Evolutionary conservation across 2,113 vertebrate genomes (phyloP).

Genomic region (Lipotes vexillifer): DNA sequence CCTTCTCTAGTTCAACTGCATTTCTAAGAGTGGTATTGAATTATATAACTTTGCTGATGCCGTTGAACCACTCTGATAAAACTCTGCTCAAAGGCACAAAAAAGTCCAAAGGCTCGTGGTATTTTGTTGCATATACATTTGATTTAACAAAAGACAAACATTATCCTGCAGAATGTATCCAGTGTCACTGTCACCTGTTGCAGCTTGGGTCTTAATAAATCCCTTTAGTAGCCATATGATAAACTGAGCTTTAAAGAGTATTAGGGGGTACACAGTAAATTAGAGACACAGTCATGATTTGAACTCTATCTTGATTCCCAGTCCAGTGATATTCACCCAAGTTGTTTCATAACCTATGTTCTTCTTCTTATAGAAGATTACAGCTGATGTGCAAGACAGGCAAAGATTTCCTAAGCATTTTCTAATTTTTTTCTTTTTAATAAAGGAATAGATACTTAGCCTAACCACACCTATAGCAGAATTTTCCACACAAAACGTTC

Average conservation of each 20-base stretch:
- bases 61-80: not conserved
- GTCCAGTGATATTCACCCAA: not conserved
- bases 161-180: not conserved
- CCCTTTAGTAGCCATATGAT: not conserved
- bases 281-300: not conserved
- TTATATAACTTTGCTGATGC: not conserved
- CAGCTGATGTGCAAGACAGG: not conserved
- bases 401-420: not conserved
- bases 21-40: not conserved
- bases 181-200: not conserved
- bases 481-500: not conserved
- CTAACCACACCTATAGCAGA: not conserved
- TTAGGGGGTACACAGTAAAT: not conserved
- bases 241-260: not conserved
- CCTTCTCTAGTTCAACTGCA: not conserved
- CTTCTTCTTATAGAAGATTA: not conserved
- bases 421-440: not conserved
- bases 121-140: not conserved
- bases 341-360: not conserved
- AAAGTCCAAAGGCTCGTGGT: not conserved
- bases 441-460: not conserved
- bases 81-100: not conserved
- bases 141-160: not conserved
- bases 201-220: not conserved
- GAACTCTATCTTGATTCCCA: not conserved